Conservation (phyloP, 2,888 invertebrate species). For the Drosophila phalerata region DNA sequence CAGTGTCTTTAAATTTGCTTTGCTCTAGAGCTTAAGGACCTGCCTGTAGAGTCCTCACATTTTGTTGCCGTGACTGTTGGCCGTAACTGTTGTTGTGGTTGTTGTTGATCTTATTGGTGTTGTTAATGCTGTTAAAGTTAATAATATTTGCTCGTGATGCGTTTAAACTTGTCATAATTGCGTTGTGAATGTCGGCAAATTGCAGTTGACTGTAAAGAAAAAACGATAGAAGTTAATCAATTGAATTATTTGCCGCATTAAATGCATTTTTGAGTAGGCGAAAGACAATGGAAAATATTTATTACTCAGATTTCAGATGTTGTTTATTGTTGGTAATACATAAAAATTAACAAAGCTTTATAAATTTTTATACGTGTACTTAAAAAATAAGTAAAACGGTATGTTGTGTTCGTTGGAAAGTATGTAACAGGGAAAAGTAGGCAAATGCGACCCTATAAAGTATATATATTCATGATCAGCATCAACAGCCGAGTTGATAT, state of each 20-base stretch:
- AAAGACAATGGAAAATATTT: neutral
- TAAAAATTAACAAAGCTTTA: no score
- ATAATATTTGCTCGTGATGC: slow-evolving; percentile 26
- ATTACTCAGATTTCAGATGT: no score
- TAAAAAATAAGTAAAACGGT: no score
- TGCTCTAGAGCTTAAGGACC: slow-evolving; percentile 57
- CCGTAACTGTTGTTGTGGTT: slow-evolving; percentile 24
- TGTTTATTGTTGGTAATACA: no score
- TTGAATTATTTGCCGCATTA: slow-evolving; percentile 4
- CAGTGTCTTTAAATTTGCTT: slow-evolving; percentile 39
- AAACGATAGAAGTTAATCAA: slow-evolving; percentile 1
- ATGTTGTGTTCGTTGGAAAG: no score
- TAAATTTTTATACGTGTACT: no score
- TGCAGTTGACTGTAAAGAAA: slow-evolving; percentile 49
- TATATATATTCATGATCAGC: no score
- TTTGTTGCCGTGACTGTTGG: slow-evolving; percentile 53
- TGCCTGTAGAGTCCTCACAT: slow-evolving; percentile 53
- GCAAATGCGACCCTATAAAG: no score
- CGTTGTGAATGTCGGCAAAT: slow-evolving; percentile 41
- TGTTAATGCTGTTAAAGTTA: slow-evolving; percentile 10
- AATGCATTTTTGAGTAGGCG: neutral
- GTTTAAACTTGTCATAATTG: slow-evolving; percentile 70
- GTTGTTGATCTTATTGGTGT: slow-evolving; percentile 10
- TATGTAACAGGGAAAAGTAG: no score
- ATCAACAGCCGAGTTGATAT: no score